Conservation (phyloP, 2,113 vertebrate genomes). For the Brachirus orientalis region DNA sequence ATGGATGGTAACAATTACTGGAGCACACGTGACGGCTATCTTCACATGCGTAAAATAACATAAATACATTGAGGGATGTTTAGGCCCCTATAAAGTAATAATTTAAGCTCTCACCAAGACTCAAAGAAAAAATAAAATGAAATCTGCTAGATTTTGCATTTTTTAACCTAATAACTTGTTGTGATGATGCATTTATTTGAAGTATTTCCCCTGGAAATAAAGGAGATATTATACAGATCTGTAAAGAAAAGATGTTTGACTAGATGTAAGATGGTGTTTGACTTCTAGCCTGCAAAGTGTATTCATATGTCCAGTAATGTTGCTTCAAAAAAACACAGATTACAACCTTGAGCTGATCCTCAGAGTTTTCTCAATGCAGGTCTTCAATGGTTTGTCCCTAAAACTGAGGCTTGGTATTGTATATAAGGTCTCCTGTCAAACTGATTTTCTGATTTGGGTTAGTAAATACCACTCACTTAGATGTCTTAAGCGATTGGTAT, state of each 20-base stretch:
- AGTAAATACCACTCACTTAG: too few species aligned
- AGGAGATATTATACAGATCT: not conserved
- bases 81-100: not conserved
- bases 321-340: not conserved
- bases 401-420: not conserved
- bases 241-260: conserved; percentile 1
- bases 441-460: too few species aligned
- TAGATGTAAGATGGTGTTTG: not conserved
- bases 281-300: not conserved
- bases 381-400: not conserved
- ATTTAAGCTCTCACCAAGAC: not conserved
- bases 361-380: not conserved
- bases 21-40: conserved; percentile 25
- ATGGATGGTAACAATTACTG: conserved; percentile 60
- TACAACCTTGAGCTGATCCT: conserved; percentile 44
- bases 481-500: too few species aligned
- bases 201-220: conserved; percentile 7
- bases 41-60: conserved; percentile 39
- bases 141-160: not conserved
- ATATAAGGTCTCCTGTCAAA: too few species aligned
- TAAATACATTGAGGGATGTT: conserved; percentile 27
- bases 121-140: too few species aligned
- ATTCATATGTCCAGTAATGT: conserved; percentile 14
- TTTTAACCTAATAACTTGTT: not conserved
- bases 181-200: too few species aligned